A percentile compares a stretch with the other conserved stretches of the same genome.
These are phyloP conservation scores for Himalopsyche japonica DNA, from an alignment of 2,888 invertebrate species.

Conservation along the genomic window DNA sequence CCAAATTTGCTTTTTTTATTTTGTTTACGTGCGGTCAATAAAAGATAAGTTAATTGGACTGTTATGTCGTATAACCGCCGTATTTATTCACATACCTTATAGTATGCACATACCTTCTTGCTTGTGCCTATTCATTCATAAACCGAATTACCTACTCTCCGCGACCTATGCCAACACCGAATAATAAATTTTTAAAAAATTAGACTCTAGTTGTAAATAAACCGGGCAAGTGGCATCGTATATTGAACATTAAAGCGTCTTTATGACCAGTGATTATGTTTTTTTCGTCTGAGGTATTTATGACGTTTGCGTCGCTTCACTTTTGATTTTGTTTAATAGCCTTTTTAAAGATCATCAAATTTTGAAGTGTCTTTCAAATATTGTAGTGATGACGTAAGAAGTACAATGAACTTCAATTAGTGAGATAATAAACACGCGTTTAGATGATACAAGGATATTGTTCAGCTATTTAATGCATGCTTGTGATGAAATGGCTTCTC, in stretches of 20 bases:
- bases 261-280: conserved; percentile 14
- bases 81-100: conserved; percentile 30
- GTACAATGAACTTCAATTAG: too few relatives aligned
- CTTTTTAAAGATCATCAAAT: neutral
- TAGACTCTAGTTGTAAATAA: conserved; percentile 33
- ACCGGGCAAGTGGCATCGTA: conserved; percentile 23
- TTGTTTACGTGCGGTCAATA: conserved; percentile 34
- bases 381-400: neutral
- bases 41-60: conserved; percentile 40
- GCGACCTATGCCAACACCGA: conserved; percentile 31
- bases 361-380: conserved; percentile 17
- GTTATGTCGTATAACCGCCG: conserved; percentile 37
- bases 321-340: conserved; percentile 23
- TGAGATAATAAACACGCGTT: too few relatives aligned
- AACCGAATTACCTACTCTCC: conserved; percentile 27
- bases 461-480: too few relatives aligned
- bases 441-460: too few relatives aligned
- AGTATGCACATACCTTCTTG: neutral
- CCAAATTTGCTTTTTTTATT: conserved; percentile 19
- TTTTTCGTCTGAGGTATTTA: conserved; percentile 20
- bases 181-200: conserved; percentile 17
- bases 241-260: conserved; percentile 28
- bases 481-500: too few relatives aligned
- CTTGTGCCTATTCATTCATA: conserved; percentile 35
- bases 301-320: conserved; percentile 31